Base-by-base conservation (phyloP, 2,797 vertebrate species). In the Onychomys leucogaster region DNA sequence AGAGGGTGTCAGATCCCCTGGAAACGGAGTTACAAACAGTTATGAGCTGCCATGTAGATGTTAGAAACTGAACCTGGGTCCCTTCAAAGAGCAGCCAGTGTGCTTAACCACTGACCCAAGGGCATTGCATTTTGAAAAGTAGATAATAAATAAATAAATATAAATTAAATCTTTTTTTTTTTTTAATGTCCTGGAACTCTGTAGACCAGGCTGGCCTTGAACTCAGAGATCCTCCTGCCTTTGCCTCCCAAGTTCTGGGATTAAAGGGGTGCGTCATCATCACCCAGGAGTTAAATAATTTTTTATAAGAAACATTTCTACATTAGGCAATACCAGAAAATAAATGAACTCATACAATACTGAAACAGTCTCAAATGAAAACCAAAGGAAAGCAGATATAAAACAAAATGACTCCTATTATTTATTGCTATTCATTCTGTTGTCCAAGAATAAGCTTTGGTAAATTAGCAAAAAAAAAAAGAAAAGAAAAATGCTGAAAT, bases 341-440 rank as follows among this genome's bases (percentile, higher is more conserved):
- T 49, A 84, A 89, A 91, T 88, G 17, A 91, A 90, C 34, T 76
- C 65, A 91, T 19, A 46, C 29, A 71, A 32, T 85, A 23, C 23
- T 73, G 94, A 78, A 92, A 13, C 73, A 94, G 89, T 89, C 90
- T 23, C 34, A 93, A 90, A 83, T 69, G 41, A 97, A 96, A 95
- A 27, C 17, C 29, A 71, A 65, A 81, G 32, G 73, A 92, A 92
- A 89, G 27, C 43, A 89, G 7, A 95, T 14, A 59, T 77, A 57
- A 41, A 96, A 57, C n/a, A 90, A 91, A 82, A 92, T 46, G 16
- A 90, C 71, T 95, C n/a, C 55, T 55, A 90, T 80, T 78, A 52
- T 32, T 88, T 52, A 77, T 52, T n/a, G 32, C 21, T 25, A 55
- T 52, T 13, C 12, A 27, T 41, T 37, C 4, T 61, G 12, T 82